Conservation (phyloP, 2,888 invertebrate species). For the Teinopalpus imperialis region DNA sequence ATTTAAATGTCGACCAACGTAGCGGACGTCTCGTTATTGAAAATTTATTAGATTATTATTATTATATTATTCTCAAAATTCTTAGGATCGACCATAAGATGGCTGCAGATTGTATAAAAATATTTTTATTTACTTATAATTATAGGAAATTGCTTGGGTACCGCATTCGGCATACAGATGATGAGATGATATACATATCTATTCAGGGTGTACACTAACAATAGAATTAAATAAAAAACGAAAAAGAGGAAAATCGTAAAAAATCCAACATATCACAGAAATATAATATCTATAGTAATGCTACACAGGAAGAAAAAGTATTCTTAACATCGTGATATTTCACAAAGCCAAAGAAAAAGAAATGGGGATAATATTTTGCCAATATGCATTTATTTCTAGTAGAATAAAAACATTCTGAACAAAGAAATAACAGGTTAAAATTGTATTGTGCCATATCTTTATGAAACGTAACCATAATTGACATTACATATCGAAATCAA, state of each 20-base stretch:
- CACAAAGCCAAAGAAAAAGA: conserved; percentile 77
- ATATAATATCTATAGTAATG: conserved; percentile 44
- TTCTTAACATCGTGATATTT: conserved; percentile 74
- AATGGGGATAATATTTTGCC: conserved; percentile 55
- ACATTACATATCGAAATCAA: conserved; percentile 47
- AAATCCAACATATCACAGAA: conserved; percentile 69
- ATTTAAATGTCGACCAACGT: conserved; percentile 81
- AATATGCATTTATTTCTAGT: conserved; percentile 63
- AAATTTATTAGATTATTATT: conserved; percentile 80
- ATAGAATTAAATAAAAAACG: conserved; percentile 43
- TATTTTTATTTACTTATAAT: conserved; percentile 75
- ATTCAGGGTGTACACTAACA: conserved; percentile 59
- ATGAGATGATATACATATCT: conserved; percentile 63
- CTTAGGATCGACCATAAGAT: conserved; percentile 78
- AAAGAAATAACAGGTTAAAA: conserved; percentile 30
- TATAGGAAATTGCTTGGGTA: conserved; percentile 71
- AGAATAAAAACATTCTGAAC: conserved; percentile 46
- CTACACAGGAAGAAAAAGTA: conserved; percentile 54
- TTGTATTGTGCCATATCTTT: conserved; percentile 57
- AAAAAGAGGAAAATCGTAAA: conserved; percentile 41
- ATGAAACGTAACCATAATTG: conserved; percentile 24
- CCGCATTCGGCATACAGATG: conserved; percentile 55
- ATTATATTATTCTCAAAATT: conserved; percentile 66
- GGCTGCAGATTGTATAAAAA: conserved; percentile 78
- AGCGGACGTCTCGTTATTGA: conserved; percentile 79